A percentile compares a stretch with the other conserved stretches of the same genome.
Evolutionary conservation across 53 echinoderm and acorn worm genomes (phyloP).

Genomic region (Echinometra lucunter): DNA sequence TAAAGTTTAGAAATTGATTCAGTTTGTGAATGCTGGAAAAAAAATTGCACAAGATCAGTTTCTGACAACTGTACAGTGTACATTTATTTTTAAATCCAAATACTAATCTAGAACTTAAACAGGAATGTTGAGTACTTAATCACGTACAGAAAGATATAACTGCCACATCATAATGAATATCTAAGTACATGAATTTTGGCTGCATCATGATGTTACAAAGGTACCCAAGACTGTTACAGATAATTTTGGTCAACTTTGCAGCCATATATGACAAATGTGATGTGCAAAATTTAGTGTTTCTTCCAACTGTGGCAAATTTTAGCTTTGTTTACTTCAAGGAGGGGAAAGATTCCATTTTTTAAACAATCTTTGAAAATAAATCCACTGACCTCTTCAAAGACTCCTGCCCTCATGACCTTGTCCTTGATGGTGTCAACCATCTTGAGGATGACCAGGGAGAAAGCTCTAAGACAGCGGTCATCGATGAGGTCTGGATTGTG

Average conservation of each 20-base stretch:
- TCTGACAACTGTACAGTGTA: not conserved
- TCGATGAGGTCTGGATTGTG: slow-evolving; percentile 94
- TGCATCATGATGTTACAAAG: not conserved
- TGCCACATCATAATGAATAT: no score
- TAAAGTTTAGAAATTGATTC: not conserved
- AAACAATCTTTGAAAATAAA: not conserved
- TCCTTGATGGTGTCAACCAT: slow-evolving; percentile 95
- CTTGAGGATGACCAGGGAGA: slow-evolving; percentile 88
- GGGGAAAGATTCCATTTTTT: not conserved
- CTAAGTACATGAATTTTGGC: not conserved
- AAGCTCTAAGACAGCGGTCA: slow-evolving; percentile 86
- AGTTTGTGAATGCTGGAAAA: no score
- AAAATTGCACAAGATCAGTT: not conserved
- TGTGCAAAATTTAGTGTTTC: no score
- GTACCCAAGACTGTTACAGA: not conserved
- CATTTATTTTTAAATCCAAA: not conserved
- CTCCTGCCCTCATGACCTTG: slow-evolving; percentile 91
- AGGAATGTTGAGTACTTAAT: no score
- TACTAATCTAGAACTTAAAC: no score
- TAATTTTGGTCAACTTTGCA: not conserved
- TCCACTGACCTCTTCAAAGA: slow-evolving; percentile 94
- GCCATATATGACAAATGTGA: no score
- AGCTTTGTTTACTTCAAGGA: not conserved
- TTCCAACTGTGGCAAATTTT: not conserved
- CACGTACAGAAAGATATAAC: no score